Percentiles rank a stretch among this genome's conserved stretches.
Conservation (phyloP, 2,888 invertebrate genomes). For the Terebella lapidaria region DNA sequence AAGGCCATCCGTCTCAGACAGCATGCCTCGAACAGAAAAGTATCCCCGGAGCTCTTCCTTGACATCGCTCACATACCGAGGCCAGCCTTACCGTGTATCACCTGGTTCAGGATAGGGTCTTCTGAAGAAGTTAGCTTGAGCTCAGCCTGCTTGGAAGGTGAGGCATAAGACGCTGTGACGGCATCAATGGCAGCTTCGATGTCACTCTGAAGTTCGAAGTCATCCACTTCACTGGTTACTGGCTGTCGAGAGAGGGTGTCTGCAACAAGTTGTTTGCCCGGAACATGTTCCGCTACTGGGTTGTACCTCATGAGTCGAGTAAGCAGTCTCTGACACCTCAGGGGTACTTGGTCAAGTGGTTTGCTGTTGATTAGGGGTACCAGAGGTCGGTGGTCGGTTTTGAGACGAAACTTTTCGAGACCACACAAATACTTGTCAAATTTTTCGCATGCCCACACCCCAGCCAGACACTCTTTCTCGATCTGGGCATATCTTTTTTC, state of each 20-base stretch:
- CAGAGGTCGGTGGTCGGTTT: constrained; percentile 9
- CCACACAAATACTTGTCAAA: constrained; percentile 3
- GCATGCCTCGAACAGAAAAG: not conserved
- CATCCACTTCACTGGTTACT: not conserved
- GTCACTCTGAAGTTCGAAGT: not conserved
- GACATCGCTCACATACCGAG: not conserved
- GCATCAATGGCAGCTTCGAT: not conserved
- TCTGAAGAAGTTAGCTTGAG: not conserved
- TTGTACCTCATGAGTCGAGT: constrained; percentile 10
- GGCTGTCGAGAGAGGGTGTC: constrained; percentile 4
- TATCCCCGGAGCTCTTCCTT: not conserved
- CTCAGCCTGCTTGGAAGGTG: not conserved
- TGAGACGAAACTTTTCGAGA: not conserved
- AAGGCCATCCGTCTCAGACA: not conserved
- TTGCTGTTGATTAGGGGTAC: constrained; percentile 8
- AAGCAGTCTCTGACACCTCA: constrained; percentile 5
- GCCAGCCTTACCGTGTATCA: constrained; percentile 3
- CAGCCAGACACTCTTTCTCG: constrained; percentile 6
- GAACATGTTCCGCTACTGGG: constrained; percentile 2
- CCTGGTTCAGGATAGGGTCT: not conserved
- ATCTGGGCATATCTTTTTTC: constrained; percentile 7
- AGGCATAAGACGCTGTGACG: not conserved
- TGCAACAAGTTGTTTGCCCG: constrained; percentile 6
- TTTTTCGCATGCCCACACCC: constrained; percentile 5
- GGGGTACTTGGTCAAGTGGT: not conserved